Base-by-base conservation (phyloP, 2,797 vertebrate species). In the Nannoperca australis region DNA sequence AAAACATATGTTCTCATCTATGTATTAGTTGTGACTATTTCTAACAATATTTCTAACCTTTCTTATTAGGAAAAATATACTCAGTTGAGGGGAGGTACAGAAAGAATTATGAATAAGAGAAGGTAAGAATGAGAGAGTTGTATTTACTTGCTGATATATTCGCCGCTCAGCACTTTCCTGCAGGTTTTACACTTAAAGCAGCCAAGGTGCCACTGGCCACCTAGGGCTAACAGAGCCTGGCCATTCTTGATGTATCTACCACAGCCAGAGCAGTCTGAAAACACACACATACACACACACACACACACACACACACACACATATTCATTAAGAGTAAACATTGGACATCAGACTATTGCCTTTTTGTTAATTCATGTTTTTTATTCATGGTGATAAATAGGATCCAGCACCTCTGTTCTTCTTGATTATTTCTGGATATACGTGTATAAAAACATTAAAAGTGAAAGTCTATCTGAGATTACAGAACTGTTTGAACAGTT, bases 121-220 rank as follows among this genome's bases (percentile, higher is more conserved):
- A 34, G 0, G 24, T 14, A 7, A 47, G 3, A 56, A 27, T 36
- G 44, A 51, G 17, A 63, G 10, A 32, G 18, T 61, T 73, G 47
- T 76, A 72, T 95, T 96, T 95, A 99, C 98, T 98, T 99, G 97
- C 96, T 99, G 94, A 99, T 99, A 89, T 99, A 99, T 83, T 99
- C 97, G 59, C 97, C 97, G 0, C 95, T 98, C 65, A 99, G 95
- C 53, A 97, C 96, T 83, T 96, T 97, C 13, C 93, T 92, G 17
- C 98, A 99, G 87, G 95, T 88, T 89, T 96, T 97, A 90, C 98
- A 99, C 88, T 98, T 99, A 82, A 99, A 99, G 92, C 98, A 99
- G 9, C 98, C 98, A 60, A 99, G 91, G 90, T 99, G 98, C 98
- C 98, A 99, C 76, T 97, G 97, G 72, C 94, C 95, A 1, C 97